These are phyloP conservation scores for Lutjanus campechanus DNA, from an alignment of 2,797 vertebrate species.

Conservation along the genomic window DNA sequence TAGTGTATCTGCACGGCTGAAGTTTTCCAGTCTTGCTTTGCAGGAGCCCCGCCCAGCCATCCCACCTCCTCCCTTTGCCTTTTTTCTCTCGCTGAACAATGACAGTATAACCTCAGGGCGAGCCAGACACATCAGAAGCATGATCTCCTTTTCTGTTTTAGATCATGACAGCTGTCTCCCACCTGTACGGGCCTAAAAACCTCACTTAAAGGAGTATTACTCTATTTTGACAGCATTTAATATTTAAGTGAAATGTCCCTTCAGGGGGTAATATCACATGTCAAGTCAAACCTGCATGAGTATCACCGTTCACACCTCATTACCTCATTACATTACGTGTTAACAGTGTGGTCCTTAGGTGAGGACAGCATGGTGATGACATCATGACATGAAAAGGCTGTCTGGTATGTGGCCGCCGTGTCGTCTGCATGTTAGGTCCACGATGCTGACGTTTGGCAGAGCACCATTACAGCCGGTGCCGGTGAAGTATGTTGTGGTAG, in stretches of 20 bases:
- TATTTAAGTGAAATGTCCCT: not conserved
- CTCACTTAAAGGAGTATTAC: not conserved
- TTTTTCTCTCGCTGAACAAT: slow-evolving; percentile 41
- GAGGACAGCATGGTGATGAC: slow-evolving; percentile 40
- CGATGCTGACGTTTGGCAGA: slow-evolving; percentile 39
- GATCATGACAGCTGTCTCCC: slow-evolving; percentile 27
- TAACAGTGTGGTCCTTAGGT: not conserved
- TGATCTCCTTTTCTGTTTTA: slow-evolving; percentile 31
- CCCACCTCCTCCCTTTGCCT: slow-evolving; percentile 27
- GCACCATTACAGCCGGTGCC: slow-evolving; percentile 6
- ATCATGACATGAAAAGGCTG: slow-evolving; percentile 32
- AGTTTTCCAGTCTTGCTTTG: slow-evolving; percentile 62
- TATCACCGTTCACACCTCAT: slow-evolving; percentile 5
- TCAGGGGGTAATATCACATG: not conserved
- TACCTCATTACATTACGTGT: not conserved
- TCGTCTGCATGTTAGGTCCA: slow-evolving; percentile 4
- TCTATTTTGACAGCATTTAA: slow-evolving; percentile 14
- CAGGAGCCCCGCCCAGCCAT: slow-evolving; percentile 35
- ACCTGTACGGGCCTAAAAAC: slow-evolving; percentile 10
- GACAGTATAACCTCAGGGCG: slow-evolving; percentile 30
- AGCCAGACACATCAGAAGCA: slow-evolving; percentile 41
- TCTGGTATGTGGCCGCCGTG: slow-evolving; percentile 26
- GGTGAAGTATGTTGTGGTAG: slow-evolving; percentile 32
- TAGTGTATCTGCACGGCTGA: slow-evolving; percentile 36
- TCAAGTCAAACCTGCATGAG: slow-evolving; percentile 4